Percentiles rank a stretch among this genome's conserved stretches.
Conservation (phyloP, 2,113 vertebrate genomes). For the Chaetodon trifascialis region DNA sequence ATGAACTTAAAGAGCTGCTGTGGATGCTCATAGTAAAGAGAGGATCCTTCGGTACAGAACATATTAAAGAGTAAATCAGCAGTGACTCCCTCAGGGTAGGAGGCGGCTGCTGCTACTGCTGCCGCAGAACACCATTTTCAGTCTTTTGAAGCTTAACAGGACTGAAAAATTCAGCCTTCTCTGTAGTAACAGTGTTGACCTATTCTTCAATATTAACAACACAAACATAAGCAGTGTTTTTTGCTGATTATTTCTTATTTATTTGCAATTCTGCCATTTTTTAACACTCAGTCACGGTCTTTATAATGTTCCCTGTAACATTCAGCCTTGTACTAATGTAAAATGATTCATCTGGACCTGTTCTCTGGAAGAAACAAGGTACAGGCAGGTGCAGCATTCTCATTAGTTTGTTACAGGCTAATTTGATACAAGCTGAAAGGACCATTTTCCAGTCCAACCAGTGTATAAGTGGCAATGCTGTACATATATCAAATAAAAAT, state of each 20-base stretch:
- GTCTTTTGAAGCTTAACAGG: neutral
- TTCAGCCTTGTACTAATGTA: neutral
- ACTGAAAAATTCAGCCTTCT: neutral
- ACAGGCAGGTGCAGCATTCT: neutral
- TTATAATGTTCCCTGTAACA: neutral
- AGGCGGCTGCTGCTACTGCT: neutral
- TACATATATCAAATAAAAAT: conserved; percentile 4
- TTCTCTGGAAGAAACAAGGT: neutral
- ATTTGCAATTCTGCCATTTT: neutral
- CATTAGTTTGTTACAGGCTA: neutral
- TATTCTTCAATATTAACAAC: neutral
- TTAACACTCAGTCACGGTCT: neutral
- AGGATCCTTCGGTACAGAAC: conserved; percentile 17
- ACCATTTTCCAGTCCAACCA: neutral
- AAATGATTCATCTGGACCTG: neutral
- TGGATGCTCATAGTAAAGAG: conserved; percentile 21
- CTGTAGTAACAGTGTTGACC: neutral
- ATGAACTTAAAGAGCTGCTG: conserved; percentile 16
- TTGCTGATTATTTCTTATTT: neutral
- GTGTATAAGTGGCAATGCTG: neutral
- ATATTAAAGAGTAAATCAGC: conserved; percentile 53
- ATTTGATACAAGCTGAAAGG: neutral
- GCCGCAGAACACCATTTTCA: no score
- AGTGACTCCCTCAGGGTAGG: neutral
- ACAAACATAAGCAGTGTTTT: neutral